Evolutionary conservation across 2,797 vertebrate genomes (phyloP), one percentile per base, ranked within the genome.

Genomic region (Silurus lanzhouensis): DNA sequence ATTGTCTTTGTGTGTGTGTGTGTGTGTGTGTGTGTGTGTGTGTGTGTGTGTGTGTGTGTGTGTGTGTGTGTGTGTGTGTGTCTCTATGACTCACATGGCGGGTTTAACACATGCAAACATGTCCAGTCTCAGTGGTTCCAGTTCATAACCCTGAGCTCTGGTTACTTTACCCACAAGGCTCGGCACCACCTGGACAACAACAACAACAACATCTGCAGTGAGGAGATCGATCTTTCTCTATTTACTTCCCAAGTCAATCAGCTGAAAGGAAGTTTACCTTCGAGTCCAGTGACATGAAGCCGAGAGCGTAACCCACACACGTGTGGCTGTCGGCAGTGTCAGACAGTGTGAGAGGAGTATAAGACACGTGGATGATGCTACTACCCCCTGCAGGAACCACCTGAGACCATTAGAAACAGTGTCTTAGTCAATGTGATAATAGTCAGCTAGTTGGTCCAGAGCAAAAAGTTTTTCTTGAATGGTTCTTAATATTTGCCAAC

Each of bases 231-330:
- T 64, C 13, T 17, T 81, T 58, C 9, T 6, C 46, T 22, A 17
- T 15, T 31, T 55, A 48, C 20, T 38, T 57, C 15, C 25, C 31
- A 25, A 55, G 1, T 70, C 13, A 79, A 4, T 58, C 8, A 22
- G 1, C 13, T 86, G 63, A 48, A 77, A 58, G 13, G 55, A 7
- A 48, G 1, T 27, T 90, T 92, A 99, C 98, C 97, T 96, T 81
- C 0, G 89, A 85, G 52, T 98, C 96, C 31, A 99, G 90, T 90
- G 95, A 98, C 94, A 99, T 94, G 92, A 95, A 98, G 79, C 97
- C 98, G 64, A 97, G 90, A 48, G 94, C 91, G 0, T 95, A 93
- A 5, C 95, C 96, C 0, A 91, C 82, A 83, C 95, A 97, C 4
- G 82, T 91, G 85, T 90, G 90, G 88, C 96, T 93, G 67, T 83